Evolutionary conservation across 2,113 vertebrate species (phyloP), one percentile per base, ranked within the genome.

Genomic region (Aegotheles bennettii): DNA sequence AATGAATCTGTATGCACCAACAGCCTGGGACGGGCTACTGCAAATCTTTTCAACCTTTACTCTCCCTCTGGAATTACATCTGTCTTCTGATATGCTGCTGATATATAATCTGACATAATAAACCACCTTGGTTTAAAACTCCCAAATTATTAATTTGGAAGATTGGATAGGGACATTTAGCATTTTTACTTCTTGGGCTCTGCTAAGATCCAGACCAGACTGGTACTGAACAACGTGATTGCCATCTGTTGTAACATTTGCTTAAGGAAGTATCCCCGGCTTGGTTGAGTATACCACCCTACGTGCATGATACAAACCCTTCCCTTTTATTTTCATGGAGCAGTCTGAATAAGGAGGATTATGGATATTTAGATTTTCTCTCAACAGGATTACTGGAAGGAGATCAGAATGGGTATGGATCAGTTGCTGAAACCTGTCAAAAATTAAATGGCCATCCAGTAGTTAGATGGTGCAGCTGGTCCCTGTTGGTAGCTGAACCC

Each of bases 161-260:
- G 59, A 67, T 14, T 74, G 54, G 47, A 35, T 18, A 76, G 50
- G 54, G 33, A 87, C n/a, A 56, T 67, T 60, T 20, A 94, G 16
- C 35, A 35, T 73, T 93, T 94, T 59, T 54, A 47, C 23, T 91
- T 90, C 61, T 69, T 31, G 20, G 13, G 63, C 38, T 93, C 79
- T 90, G 61, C 50, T 80, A 77, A 80, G 51, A 85, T 61, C 7
- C 63, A 91, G 67, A 79, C 26, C 54, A 74, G 54, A 48, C 60
- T 86, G 59, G 57, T 80, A 35, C 45, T 36, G 70, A 83, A 83
- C 64, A 92, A 88, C 13, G 23, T 33, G 76, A 91, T 10, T 90
- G 82, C 90, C 92, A 94, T 95, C 96, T 93, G 54, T 88, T 33
- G 9, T 63, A 91, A 59, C 68, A 80, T 95, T 94, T 90, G 87